Evolutionary conservation across 2,797 vertebrate species (phyloP).

Genomic region (Sciurus vulgaris): DNA sequence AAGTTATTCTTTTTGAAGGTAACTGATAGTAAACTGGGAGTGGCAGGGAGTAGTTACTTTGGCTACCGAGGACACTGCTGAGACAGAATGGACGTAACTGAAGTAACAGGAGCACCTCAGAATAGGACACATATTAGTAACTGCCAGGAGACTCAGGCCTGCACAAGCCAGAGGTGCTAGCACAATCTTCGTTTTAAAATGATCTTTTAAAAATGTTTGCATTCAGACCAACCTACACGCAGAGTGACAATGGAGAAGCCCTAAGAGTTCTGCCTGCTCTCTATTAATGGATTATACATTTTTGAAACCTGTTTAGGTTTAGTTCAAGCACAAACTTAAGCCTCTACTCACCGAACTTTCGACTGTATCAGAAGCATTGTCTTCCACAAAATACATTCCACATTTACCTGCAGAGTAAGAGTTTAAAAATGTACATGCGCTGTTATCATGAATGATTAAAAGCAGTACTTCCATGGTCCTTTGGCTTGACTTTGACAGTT

Average conservation of each 20-base stretch:
- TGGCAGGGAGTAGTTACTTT: background rate
- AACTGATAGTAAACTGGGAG: background rate
- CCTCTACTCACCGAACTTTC: constrained; percentile 92
- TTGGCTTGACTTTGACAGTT: background rate
- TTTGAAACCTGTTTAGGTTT: background rate
- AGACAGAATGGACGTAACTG: background rate
- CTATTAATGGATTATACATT: background rate
- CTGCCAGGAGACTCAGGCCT: background rate
- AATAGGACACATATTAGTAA: background rate
- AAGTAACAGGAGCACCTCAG: background rate
- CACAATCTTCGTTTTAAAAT: constrained; percentile 5
- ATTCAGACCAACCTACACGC: background rate
- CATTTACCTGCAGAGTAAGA: constrained; percentile 92
- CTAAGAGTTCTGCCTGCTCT: background rate
- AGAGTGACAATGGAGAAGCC: background rate
- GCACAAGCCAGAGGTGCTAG: background rate
- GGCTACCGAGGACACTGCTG: background rate
- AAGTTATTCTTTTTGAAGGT: constrained; percentile 27
- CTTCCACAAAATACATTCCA: constrained; percentile 99
- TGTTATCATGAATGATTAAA: background rate
- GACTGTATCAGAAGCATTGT: constrained; percentile 94
- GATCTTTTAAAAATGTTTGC: background rate
- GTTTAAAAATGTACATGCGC: background rate
- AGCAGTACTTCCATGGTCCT: background rate
- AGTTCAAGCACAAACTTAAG: background rate